These are phyloP conservation scores for Chirona hameri DNA, from an alignment of 2,888 invertebrate species.

Conservation along the genomic window DNA sequence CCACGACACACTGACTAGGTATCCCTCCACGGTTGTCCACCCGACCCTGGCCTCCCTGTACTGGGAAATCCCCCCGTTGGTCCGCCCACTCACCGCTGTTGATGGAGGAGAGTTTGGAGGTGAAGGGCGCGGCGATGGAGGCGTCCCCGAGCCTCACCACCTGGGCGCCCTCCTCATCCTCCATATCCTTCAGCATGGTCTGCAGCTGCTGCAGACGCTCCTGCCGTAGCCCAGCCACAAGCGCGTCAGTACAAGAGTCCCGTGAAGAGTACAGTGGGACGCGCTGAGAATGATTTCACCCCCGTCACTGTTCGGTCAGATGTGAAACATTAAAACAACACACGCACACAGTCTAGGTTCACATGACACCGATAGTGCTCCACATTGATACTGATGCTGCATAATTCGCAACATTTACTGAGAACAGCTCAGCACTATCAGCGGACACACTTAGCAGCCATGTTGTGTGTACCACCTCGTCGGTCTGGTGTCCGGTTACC, in stretches of 20 bases:
- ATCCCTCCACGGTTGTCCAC: no score
- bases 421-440: not conserved
- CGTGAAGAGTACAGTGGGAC: no score
- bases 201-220: slow-evolving; percentile 52
- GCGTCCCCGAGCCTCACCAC: slow-evolving; percentile 97
- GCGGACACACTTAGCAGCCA: not conserved
- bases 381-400: no score
- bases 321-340: no score
- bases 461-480: not conserved
- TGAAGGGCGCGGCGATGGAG: slow-evolving; percentile 98
- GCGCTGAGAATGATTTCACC: no score
- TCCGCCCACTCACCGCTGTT: slow-evolving; percentile 51
- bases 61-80: no score
- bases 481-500: slow-evolving; percentile 24
- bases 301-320: no score
- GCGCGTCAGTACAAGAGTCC: no score
- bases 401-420: not conserved
- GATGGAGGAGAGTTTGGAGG: slow-evolving; percentile 93
- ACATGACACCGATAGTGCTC: no score
- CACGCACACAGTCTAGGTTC: no score
- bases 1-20: no score
- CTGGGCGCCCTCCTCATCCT: slow-evolving; percentile 72
- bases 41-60: no score
- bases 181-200: slow-evolving; percentile 68
- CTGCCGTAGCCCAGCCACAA: not conserved